Base-by-base conservation (phyloP, 2,113 vertebrate species). In the Plestiodon gilberti region DNA sequence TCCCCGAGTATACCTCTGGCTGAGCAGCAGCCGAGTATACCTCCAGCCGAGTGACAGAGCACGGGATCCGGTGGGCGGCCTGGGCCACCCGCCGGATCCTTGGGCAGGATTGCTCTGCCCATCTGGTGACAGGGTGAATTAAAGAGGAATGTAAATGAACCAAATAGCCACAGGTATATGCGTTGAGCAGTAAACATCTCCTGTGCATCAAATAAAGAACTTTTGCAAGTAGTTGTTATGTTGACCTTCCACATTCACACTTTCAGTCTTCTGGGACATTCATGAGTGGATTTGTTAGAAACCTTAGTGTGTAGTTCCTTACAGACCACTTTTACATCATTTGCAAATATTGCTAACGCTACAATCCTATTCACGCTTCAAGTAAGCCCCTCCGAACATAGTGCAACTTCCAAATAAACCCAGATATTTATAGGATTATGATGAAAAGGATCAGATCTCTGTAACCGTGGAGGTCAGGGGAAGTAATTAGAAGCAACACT, bases 291-390 rank as follows among this genome's bases (percentile, higher is more conserved):
- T 92, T 90, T 90, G 89, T 90, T 73, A 86, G 14, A 83, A 77
- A 78, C 3, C 43, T 20, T 82, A 85, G 76, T 90, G 81, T 57
- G 80, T 84, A 91, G 59, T 64, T 30, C 25, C 62, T 64, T 87
- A 81, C 4, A 82, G 69, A 77, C 28, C 84, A 78, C 91, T 78
- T 82, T 90, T 71, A 88, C 91, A 92, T 77, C 89, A 76, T 69
- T 93, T 85, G 74, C 65, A 57, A 82, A 88, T 87, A 74, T 87
- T 86, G 55, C 92, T 92, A 93, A 91, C 91, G 55, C 6, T 57
- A 7, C 11, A 35, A 70, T 70, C 69, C 14, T n/a, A 69, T 7
- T 3, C 30, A 69, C n/a, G 30, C n/a, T 69, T 69, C 65, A 33
- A 28, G 64, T 33, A 52, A 55, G 52, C 28, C 18, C 9, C 30